Conservation (phyloP, 1,140 invertebrate species). For the Ostrea edulis region DNA sequence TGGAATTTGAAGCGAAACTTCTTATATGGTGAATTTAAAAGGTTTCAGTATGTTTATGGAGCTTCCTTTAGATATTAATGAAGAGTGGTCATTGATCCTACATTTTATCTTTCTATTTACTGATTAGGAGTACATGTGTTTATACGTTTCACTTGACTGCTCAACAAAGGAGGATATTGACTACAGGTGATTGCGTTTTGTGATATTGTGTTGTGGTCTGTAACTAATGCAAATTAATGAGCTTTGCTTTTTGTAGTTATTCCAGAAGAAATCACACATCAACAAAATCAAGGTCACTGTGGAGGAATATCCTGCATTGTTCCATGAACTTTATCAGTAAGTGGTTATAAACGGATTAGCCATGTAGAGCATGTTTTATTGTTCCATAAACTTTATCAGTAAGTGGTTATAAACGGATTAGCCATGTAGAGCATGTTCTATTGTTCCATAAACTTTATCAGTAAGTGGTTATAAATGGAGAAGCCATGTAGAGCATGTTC, state of each 20-base stretch:
- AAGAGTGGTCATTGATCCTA: neutral
- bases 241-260: slow-evolving; percentile 11
- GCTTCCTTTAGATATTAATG: no score
- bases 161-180: neutral
- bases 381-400: slow-evolving; percentile 39
- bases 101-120: neutral
- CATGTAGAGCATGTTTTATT: neutral
- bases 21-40: no score
- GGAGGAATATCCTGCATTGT: slow-evolving; percentile 45
- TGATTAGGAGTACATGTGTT: neutral
- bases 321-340: slow-evolving; percentile 50
- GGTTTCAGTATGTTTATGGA: no score
- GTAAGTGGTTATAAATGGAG: slow-evolving; percentile 17
- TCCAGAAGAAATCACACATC: slow-evolving; percentile 15
- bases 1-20: no score
- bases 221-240: no score
- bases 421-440: slow-evolving; percentile 34
- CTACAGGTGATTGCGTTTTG: neutral
- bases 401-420: neutral
- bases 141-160: neutral
- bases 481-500: no score
- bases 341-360: neutral
- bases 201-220: no score
- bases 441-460: slow-evolving; percentile 48
- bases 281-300: slow-evolving; percentile 36